Evolutionary conservation across 2,113 vertebrate genomes (phyloP), one percentile per base, ranked within the genome.

Genomic region (Platysternon megacephalum): DNA sequence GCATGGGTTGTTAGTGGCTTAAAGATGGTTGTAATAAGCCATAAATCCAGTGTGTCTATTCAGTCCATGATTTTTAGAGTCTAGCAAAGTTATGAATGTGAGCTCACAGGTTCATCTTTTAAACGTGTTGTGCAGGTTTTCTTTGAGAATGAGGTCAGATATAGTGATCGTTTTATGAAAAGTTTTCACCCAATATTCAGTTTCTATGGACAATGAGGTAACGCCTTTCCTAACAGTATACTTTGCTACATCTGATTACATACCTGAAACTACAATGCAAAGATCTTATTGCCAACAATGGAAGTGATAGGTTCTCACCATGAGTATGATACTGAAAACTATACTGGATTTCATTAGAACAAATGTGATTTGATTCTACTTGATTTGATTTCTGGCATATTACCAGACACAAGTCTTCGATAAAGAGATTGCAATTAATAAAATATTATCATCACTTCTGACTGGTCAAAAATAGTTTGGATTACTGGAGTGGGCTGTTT

Each of bases 391-490:
- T 35, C 14, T 35, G 16, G 61, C 32, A 35, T 35, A 65, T 65
- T 92, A 82, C 56, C 84, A 53, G 56, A 79, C 84, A 61, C 88
- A 22, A 88, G 58, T 93, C 87, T 93, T 85, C 85, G 65, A 82
- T 95, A 79, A 95, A 22, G 44, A 90, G 65, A 26, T 21, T 51
- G 21, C 82, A 96, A 88, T 89, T 96, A 95, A 91, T 94, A 79
- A 93, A 95, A 49, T 56, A 32, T 28, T 6, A 89, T 84, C 48
- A 78, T 32, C 61, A 1, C 86, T 80, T 86, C 17, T 51, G 94
- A 82, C 72, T 6, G 7, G 89, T 79, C 65, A 89, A 92, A 26
- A 39, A 48, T 61, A 92, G 29, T n/a, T 5, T 24, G 87, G 78
- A 11, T 5, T 68, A 28, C 28, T 76, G 84, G 51, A 58, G 79